phyloP scores from a whole-genome alignment of 2,888 invertebrate genomes.

The Tubulanus polymorphus region DNA sequence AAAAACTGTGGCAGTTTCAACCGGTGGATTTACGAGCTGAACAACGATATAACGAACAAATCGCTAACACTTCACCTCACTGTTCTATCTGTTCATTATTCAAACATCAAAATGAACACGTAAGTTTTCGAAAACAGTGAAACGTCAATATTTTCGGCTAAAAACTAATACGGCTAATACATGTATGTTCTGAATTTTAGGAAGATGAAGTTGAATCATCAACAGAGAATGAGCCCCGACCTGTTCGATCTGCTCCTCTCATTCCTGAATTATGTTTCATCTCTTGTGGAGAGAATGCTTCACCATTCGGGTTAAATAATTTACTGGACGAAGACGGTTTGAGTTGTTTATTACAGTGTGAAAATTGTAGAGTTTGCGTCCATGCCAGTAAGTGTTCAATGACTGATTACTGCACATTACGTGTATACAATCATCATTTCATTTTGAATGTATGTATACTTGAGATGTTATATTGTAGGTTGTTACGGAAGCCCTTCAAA shows the following conservation, averaged over 20 bases:
- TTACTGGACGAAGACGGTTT: conserved; percentile 36
- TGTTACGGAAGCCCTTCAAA: conserved; percentile 39
- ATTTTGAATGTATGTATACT: no score
- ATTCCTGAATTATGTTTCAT: conserved; percentile 49
- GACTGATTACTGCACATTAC: not conserved
- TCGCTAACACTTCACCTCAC: conserved; percentile 58
- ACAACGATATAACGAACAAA: conserved; percentile 57
- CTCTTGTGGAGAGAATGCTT: conserved; percentile 33
- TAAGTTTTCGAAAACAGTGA: conserved; percentile 17
- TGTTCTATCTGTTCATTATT: conserved; percentile 62
- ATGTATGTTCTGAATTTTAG: not conserved
- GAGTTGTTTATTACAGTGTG: conserved; percentile 58
- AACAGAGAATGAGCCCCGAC: not conserved
- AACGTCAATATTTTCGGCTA: not conserved
- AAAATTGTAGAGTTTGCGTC: conserved; percentile 60
- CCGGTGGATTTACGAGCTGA: conserved; percentile 54
- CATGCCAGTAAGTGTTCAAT: conserved; percentile 55
- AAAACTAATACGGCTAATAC: not conserved
- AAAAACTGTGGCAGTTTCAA: conserved; percentile 54
- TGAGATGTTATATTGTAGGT: conserved; percentile 27
- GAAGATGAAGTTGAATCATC: conserved; percentile 10
- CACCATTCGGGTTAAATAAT: conserved; percentile 29
- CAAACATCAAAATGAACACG: conserved; percentile 29
- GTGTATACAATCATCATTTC: no score
- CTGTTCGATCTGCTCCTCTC: conserved; percentile 32